These are phyloP conservation scores for Tryphoninae sp. DNA, from an alignment of 2,888 invertebrate genomes.

Conservation along the genomic window DNA sequence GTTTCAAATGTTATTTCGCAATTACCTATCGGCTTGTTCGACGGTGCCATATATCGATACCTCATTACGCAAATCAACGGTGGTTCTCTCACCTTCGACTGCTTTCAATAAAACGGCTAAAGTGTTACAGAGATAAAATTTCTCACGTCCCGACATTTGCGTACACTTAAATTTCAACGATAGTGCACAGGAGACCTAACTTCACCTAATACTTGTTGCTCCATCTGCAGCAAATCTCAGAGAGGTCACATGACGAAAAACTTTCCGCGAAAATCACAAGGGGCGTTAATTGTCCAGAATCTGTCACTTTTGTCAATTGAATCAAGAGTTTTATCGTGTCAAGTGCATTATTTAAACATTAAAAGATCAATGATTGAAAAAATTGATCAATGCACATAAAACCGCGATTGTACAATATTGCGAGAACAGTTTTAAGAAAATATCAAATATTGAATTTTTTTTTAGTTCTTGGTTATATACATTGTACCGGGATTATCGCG, in stretches of 20 bases:
- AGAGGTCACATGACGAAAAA: conserved; percentile 7
- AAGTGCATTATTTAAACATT: background rate
- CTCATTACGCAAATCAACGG: conserved; percentile 87
- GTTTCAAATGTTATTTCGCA: conserved; percentile 33
- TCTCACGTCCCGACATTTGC: conserved; percentile 68
- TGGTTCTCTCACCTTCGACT: conserved; percentile 84
- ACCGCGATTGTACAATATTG: background rate
- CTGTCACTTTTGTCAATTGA: conserved; percentile 40
- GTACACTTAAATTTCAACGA: too few relatives aligned
- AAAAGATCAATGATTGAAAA: background rate
- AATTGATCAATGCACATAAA: background rate
- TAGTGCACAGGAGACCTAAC: background rate
- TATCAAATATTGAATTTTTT: background rate
- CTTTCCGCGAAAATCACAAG: background rate
- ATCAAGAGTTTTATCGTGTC: background rate
- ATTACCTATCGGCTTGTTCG: conserved; percentile 86
- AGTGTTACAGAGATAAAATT: conserved; percentile 83
- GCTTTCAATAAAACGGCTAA: conserved; percentile 85
- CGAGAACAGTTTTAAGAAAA: too few relatives aligned
- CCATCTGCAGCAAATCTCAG: background rate
- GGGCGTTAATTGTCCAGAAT: conserved; percentile 52
- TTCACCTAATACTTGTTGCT: conserved; percentile 11
- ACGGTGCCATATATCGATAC: conserved; percentile 85
- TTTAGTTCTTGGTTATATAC: conserved; percentile 45
- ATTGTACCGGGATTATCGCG: conserved; percentile 2